Evolutionary conservation across 2,888 invertebrate species (phyloP).

Genomic region (Serrognathus titanus): DNA sequence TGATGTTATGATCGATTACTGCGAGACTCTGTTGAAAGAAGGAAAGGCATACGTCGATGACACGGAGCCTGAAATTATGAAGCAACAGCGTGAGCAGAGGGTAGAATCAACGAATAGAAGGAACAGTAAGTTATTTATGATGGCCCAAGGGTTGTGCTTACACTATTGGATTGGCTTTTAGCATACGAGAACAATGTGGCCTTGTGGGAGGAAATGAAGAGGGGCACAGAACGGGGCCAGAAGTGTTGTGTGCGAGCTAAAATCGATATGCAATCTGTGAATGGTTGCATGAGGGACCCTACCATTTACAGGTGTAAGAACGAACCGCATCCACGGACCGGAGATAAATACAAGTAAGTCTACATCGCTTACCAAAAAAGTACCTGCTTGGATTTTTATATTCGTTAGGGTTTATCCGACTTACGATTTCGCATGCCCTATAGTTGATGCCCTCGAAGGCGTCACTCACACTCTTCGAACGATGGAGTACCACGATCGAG

Average conservation of each 20-base stretch:
- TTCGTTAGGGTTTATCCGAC: conserved; percentile 90
- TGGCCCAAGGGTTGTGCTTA: background rate
- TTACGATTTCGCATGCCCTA: conserved; percentile 99
- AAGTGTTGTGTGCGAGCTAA: conserved; percentile 94
- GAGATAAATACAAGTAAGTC: conserved; percentile 84
- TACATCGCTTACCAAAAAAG: too few relatives aligned
- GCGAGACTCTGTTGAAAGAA: conserved; percentile 81
- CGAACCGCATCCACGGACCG: conserved; percentile 91
- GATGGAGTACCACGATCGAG: conserved; percentile 97
- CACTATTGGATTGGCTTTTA: conserved; percentile 41
- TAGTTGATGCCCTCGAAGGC: conserved; percentile 95
- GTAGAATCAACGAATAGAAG: conserved; percentile 79
- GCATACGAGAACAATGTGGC: conserved; percentile 79
- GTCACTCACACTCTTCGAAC: conserved; percentile 97
- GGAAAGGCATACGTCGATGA: conserved; percentile 97
- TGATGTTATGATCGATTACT: conserved; percentile 82
- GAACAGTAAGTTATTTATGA: conserved; percentile 63
- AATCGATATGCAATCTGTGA: conserved; percentile 93
- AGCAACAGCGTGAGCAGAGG: conserved; percentile 87
- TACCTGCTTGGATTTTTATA: background rate
- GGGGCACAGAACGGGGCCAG: conserved; percentile 73
- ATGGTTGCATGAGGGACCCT: conserved; percentile 97
- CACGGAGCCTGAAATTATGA: conserved; percentile 93
- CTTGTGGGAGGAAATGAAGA: conserved; percentile 94
- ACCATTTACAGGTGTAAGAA: conserved; percentile 98